Percentiles rank a stretch among this genome's conserved stretches.
Conservation (phyloP, 2,888 invertebrate genomes). For the Deilephila porcellus region DNA sequence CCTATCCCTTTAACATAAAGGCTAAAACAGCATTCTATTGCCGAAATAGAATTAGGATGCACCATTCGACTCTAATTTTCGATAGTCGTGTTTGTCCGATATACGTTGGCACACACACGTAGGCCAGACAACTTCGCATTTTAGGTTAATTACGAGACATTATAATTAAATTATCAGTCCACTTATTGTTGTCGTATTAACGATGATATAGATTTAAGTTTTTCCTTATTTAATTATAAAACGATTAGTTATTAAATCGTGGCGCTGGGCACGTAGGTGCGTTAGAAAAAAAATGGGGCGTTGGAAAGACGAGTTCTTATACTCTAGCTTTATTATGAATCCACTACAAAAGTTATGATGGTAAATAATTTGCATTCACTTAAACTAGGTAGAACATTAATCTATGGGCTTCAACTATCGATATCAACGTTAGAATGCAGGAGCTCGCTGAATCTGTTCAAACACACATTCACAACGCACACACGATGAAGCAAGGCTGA, state of each 20-base stretch:
- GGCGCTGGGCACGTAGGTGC: slow-evolving; percentile 40
- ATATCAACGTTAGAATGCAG: too few species aligned
- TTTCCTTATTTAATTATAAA: slow-evolving; percentile 51
- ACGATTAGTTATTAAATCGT: slow-evolving; percentile 36
- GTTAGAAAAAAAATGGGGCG: neutral
- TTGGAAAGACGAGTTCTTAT: neutral
- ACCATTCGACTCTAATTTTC: slow-evolving; percentile 42
- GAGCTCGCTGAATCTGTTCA: too few species aligned
- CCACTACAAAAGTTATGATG: neutral
- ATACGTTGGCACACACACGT: slow-evolving; percentile 62
- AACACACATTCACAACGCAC: too few species aligned
- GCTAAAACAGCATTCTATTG: slow-evolving; percentile 2
- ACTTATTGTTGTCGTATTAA: slow-evolving; percentile 42
- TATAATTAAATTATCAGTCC: slow-evolving; percentile 38
- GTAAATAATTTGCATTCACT: neutral
- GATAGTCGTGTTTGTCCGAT: slow-evolving; percentile 44
- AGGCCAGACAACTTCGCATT: slow-evolving; percentile 56
- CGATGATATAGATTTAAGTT: slow-evolving; percentile 43
- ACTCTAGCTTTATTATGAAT: neutral
- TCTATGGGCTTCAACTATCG: too few species aligned
- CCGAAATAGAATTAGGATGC: slow-evolving; percentile 41
- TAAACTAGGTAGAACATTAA: too few species aligned
- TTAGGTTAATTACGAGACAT: slow-evolving; percentile 62
- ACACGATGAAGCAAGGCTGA: too few species aligned
- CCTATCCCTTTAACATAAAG: slow-evolving; percentile 27